phyloP scores from a whole-genome alignment of 2,113 vertebrate genomes.

The Talpa occidentalis region DNA sequence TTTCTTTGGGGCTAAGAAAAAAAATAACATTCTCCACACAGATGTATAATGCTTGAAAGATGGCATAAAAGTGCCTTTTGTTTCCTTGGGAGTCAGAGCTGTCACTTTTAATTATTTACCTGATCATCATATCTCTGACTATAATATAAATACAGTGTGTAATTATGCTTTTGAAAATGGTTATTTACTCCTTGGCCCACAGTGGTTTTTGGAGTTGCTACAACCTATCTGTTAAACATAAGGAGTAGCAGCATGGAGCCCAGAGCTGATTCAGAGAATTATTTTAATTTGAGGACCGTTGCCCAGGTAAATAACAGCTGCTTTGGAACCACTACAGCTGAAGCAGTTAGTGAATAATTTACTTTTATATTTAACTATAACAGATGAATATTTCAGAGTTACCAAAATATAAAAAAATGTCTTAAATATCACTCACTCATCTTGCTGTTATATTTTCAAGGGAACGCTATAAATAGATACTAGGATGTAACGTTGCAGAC shows the following conservation, averaged over 20 bases:
- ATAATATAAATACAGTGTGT: constrained; percentile 40
- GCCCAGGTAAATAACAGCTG: constrained; percentile 74
- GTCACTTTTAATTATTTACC: constrained; percentile 67
- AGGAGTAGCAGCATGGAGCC: constrained; percentile 61
- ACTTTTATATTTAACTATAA: constrained; percentile 44
- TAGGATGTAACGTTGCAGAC: not conserved
- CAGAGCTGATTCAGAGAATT: constrained; percentile 65
- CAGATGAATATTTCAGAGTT: constrained; percentile 45
- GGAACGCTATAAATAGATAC: not conserved
- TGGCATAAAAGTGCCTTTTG: constrained; percentile 35
- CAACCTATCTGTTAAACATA: constrained; percentile 69
- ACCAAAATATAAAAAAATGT: constrained; percentile 8
- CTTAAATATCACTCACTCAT: not conserved
- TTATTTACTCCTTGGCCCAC: constrained; percentile 58
- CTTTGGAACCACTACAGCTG: constrained; percentile 60
- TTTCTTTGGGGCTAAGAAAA: constrained; percentile 29
- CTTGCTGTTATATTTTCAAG: constrained; percentile 42
- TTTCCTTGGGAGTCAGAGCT: constrained; percentile 48
- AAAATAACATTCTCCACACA: not conserved
- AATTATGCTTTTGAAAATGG: constrained; percentile 57
- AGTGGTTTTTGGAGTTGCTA: constrained; percentile 46
- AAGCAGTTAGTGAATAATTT: constrained; percentile 61
- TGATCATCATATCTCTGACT: constrained; percentile 43
- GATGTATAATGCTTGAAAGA: not conserved
- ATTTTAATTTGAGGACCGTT: constrained; percentile 59